These are phyloP conservation scores for Scaptomyza pallida DNA, from an alignment of 1,140 invertebrate genomes.

Conservation along the genomic window DNA sequence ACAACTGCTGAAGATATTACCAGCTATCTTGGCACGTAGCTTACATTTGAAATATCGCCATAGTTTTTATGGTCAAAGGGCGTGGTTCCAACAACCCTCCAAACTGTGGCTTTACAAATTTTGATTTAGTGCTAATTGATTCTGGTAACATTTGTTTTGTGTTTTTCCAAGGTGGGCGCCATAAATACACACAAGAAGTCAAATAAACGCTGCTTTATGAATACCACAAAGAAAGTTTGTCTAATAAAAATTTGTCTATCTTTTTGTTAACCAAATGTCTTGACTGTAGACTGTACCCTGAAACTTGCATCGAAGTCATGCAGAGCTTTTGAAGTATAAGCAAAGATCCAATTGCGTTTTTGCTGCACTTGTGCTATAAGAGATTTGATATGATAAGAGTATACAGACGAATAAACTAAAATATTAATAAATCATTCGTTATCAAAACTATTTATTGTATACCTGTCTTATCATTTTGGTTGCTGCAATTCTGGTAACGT, in stretches of 20 bases:
- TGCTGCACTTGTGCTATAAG: too few species aligned
- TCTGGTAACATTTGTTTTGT: constrained; percentile 37
- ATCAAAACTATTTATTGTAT: too few species aligned
- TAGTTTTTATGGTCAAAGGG: constrained; percentile 21
- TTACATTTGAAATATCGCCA: constrained; percentile 31
- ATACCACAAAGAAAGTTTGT: constrained; percentile 48
- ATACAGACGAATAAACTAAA: too few species aligned
- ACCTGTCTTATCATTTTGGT: too few species aligned
- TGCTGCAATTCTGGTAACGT: too few species aligned
- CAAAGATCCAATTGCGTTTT: background rate
- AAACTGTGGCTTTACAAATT: constrained; percentile 48
- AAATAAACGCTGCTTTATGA: constrained; percentile 23
- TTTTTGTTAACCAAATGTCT: constrained; percentile 2
- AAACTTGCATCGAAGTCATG: constrained; percentile 11
- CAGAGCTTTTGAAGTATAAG: background rate
- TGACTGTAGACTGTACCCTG: too few species aligned
- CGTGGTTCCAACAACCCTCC: constrained; percentile 16
- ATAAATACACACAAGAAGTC: constrained; percentile 1
- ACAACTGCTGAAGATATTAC: constrained; percentile 25
- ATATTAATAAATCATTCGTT: too few species aligned
- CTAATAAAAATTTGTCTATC: constrained; percentile 32
- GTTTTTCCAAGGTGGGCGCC: constrained; percentile 55
- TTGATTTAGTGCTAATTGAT: constrained; percentile 81
- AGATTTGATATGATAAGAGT: too few species aligned
- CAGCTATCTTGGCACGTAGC: constrained; percentile 31